A percentile compares a stretch with the other conserved stretches of the same genome.
Evolutionary conservation across 1,140 invertebrate genomes (phyloP).

Genomic region (Colletes gigas): DNA sequence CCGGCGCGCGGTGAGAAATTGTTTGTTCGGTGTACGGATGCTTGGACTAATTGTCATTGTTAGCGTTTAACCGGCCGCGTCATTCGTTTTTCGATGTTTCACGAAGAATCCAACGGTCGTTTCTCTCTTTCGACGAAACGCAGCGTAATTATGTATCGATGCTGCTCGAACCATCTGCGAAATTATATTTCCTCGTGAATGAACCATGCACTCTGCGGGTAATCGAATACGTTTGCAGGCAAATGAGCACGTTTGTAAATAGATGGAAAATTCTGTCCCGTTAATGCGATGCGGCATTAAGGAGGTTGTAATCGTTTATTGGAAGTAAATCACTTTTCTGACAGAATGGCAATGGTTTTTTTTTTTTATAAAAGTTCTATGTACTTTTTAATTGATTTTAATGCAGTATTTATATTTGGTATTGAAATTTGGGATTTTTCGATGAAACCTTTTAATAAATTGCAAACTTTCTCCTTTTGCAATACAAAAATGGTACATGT

Average conservation of each 20-base stretch:
- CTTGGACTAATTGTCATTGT: constrained; percentile 1
- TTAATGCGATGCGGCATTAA: not conserved
- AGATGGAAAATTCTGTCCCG: not conserved
- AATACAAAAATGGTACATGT: too few relatives aligned
- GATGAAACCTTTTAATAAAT: too few relatives aligned
- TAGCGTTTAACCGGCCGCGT: constrained; percentile 10
- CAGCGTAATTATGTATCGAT: not conserved
- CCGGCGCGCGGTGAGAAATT: not conserved
- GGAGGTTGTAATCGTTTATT: constrained; percentile 3
- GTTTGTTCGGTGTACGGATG: constrained; percentile 12
- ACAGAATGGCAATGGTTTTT: not conserved
- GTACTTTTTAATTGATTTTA: too few relatives aligned
- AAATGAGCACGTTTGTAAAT: constrained; percentile 1
- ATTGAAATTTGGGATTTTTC: too few relatives aligned
- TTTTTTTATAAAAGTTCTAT: not conserved
- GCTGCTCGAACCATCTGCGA: not conserved
- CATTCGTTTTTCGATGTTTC: too few relatives aligned
- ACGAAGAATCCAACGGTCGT: too few relatives aligned
- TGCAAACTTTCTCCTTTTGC: too few relatives aligned
- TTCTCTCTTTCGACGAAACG: not conserved
- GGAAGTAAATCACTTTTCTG: constrained; percentile 1
- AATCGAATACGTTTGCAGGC: not conserved
- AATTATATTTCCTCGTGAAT: not conserved
- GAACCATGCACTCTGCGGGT: not conserved
- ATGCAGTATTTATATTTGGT: too few relatives aligned